These are phyloP conservation scores for Indicator indicator DNA, from an alignment of 2,113 vertebrate genomes.

Conservation along the genomic window DNA sequence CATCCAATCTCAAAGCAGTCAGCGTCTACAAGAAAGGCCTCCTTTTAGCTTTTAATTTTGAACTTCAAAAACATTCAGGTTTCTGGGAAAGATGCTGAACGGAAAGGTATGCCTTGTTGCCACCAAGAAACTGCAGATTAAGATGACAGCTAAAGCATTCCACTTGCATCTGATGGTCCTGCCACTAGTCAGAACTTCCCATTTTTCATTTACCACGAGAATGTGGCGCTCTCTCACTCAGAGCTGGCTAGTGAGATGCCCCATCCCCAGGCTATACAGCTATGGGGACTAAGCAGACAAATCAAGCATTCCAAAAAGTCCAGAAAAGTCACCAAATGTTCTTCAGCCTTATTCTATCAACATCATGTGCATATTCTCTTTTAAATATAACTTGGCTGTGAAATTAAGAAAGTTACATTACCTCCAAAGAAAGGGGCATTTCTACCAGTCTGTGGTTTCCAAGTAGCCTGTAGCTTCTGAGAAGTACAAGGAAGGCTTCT, in stretches of 20 bases:
- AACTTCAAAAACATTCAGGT: neutral
- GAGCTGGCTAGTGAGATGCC: neutral
- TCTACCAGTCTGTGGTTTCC: neutral
- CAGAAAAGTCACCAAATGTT: neutral
- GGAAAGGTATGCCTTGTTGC: neutral
- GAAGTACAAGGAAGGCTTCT: neutral
- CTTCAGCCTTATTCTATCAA: neutral
- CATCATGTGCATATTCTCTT: neutral
- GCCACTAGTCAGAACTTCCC: neutral
- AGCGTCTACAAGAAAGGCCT: neutral
- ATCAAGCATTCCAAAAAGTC: neutral
- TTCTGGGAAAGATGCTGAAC: neutral
- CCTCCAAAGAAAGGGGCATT: neutral
- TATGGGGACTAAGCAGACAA: neutral
- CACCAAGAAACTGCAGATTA: neutral
- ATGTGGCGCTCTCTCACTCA: neutral
- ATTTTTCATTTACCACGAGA: neutral
- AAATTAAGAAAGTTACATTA: neutral
- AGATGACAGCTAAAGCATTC: neutral
- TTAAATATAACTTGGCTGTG: neutral
- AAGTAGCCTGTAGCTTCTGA: neutral
- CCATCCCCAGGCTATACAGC: neutral
- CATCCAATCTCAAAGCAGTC: neutral
- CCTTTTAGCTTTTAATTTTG: neutral
- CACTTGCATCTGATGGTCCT: neutral